Percentiles rank a stretch among this genome's conserved stretches.
phyloP scores from a whole-genome alignment of 2,113 vertebrate species.

The Pipra filicauda region DNA sequence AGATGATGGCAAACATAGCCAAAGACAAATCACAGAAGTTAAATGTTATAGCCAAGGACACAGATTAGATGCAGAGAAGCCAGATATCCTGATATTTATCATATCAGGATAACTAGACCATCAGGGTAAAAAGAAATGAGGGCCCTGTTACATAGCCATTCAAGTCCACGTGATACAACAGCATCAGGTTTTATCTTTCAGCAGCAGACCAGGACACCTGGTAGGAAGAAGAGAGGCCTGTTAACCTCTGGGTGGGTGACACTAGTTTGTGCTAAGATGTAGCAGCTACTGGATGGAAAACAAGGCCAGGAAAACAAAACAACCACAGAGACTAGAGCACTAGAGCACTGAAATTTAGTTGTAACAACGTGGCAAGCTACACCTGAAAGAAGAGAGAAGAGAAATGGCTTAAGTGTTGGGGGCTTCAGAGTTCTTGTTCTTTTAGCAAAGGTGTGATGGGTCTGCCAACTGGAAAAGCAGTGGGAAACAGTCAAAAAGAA shows the following conservation, averaged over 20 bases:
- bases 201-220: background rate
- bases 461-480: background rate
- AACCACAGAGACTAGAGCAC: background rate
- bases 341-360: conserved; percentile 13
- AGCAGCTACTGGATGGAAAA: background rate
- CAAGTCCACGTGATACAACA: background rate
- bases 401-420: background rate
- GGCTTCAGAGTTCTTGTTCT: background rate
- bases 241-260: background rate
- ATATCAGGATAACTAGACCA: background rate
- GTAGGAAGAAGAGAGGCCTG: background rate
- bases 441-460: background rate
- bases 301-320: background rate
- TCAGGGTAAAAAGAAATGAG: background rate
- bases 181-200: background rate
- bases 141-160: background rate
- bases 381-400: background rate
- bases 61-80: background rate
- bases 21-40: background rate
- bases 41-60: background rate
- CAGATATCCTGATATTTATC: background rate
- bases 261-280: background rate
- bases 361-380: background rate
- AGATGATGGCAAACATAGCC: background rate
- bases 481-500: background rate